Evolutionary conservation across 2,888 invertebrate genomes (phyloP).

Genomic region (Melangyna quadrimaculata): DNA sequence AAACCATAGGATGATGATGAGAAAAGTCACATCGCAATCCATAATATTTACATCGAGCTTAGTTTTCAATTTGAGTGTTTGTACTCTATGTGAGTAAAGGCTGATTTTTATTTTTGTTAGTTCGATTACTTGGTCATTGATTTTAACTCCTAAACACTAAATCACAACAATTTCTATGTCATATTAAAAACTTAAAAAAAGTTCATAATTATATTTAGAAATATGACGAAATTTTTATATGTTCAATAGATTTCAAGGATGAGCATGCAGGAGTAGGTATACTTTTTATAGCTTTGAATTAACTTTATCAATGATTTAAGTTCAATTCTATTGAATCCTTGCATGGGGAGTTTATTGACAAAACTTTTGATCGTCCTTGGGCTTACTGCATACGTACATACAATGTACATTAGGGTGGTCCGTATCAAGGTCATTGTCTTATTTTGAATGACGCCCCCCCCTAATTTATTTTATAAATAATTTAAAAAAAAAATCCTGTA

Average conservation of each 20-base stretch:
- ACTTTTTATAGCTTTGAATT: not conserved
- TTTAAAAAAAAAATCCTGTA: too few species aligned
- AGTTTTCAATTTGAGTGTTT: conserved; percentile 64
- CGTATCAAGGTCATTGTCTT: too few species aligned
- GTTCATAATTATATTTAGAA: too few species aligned
- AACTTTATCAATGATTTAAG: not conserved
- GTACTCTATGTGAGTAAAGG: conserved; percentile 44
- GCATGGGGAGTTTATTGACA: not conserved
- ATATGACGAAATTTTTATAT: not conserved
- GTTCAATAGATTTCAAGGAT: not conserved
- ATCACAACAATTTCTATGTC: conserved; percentile 57
- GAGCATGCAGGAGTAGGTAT: not conserved
- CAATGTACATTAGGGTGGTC: too few species aligned
- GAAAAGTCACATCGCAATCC: conserved; percentile 57
- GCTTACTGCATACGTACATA: not conserved
- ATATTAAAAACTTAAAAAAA: conserved; percentile 16
- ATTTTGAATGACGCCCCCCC: too few species aligned
- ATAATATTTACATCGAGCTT: conserved; percentile 59
- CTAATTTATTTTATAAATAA: too few species aligned
- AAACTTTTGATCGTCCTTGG: not conserved
- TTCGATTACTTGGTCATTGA: conserved; percentile 60
- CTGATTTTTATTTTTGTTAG: conserved; percentile 1
- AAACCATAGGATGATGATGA: conserved; percentile 41
- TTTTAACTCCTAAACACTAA: conserved; percentile 31
- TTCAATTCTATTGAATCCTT: not conserved